Percentiles rank a stretch among this genome's conserved stretches.
These are phyloP conservation scores for Alectoris magna DNA, from an alignment of 2,797 vertebrate species.

Conservation along the genomic window DNA sequence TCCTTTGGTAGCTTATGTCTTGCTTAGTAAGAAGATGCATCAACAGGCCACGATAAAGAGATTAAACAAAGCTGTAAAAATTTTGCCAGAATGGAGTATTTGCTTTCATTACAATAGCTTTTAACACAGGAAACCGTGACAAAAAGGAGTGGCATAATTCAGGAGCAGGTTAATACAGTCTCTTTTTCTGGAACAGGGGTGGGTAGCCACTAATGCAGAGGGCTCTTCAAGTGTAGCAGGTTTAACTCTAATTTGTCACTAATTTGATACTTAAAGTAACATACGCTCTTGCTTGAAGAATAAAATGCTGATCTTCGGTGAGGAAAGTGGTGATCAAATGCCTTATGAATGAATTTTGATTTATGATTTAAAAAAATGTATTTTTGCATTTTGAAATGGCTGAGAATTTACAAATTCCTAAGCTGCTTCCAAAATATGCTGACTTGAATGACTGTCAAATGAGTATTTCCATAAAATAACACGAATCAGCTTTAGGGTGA, in stretches of 20 bases:
- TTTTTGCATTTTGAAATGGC: not conserved
- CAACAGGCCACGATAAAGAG: not conserved
- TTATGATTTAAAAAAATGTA: not conserved
- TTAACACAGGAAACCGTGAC: not conserved
- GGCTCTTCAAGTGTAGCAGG: not conserved
- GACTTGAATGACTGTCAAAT: not conserved
- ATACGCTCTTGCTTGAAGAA: not conserved
- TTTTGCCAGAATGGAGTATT: not conserved
- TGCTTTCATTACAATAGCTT: not conserved
- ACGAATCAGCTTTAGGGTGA: not conserved
- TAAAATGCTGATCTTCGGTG: not conserved
- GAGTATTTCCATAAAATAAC: not conserved
- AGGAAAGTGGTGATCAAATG: not conserved
- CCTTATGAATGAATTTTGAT: not conserved
- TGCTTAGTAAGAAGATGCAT: not conserved
- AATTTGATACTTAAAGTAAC: not conserved
- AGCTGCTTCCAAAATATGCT: not conserved
- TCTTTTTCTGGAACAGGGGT: not conserved
- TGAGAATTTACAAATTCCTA: not conserved
- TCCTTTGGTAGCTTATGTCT: slow-evolving; percentile 36
- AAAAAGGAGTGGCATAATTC: not conserved
- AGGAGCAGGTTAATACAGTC: not conserved
- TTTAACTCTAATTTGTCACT: not conserved
- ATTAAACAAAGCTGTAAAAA: slow-evolving; percentile 11
- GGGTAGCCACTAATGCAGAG: not conserved